Evolutionary conservation across 1,140 invertebrate species (phyloP), one percentile per base, ranked within the genome.

Genomic region (Cataglyphis hispanica): DNA sequence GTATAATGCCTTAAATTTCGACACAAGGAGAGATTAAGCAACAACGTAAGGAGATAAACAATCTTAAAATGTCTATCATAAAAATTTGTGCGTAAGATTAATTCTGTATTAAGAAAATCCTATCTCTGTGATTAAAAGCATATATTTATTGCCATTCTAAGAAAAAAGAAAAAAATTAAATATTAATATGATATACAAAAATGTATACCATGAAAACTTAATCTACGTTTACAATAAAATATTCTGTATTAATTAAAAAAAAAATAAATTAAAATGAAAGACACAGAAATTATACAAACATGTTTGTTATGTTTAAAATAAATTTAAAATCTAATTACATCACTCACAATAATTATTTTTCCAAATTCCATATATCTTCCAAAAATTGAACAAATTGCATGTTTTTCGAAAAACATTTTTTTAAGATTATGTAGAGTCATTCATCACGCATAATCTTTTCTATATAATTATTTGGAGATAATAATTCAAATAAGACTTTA

Each of bases 1-100:
- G 56, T 86, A 86, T 89, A 90, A 90, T 86, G 83, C 63, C 37
- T 89, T 86, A 90, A 90, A 89, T 90, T 90, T 87, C 75, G 88
- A 34, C 72, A 70, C 64, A 27, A 80, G 86, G 61, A 87, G 76
- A 89, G 86, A 90, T 87, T 89, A 87, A 84, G 78, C 70, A 84
- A 75, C 86, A 89, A 86, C 77, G n/a, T 53, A 60, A 66, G 69
- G 50, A 84, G 70, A 72, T 83, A 74, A 83, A 83, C 78, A 83
- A 83, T 83, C 53, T 87, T 61, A 83, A 83, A 72, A 83, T 60
- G 58, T 76, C 72, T 64, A 77, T 84, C 40, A 25, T n/a, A 43
- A 76, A 83, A 77, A 86, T 67, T 25, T 56, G 22, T 63, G 56
- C 34, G 40, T 13, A 43, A 1, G 25, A 83, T 83, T 60, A 74